Percentiles rank a stretch among this genome's conserved stretches.
Conservation (phyloP, 2,888 invertebrate genomes). For the Chironomus riparius region DNA sequence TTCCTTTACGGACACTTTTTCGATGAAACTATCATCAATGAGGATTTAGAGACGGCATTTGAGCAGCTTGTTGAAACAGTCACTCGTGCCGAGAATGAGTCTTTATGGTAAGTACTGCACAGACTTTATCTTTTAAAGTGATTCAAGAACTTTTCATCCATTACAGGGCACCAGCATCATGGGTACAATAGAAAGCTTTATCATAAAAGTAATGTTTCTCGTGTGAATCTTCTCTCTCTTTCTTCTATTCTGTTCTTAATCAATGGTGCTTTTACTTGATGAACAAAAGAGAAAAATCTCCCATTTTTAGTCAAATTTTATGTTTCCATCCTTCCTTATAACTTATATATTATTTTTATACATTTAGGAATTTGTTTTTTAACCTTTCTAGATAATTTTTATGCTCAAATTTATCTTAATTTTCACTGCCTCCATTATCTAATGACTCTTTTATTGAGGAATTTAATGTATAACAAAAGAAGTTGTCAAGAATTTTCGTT, state of each 20-base stretch:
- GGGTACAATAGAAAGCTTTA: not conserved
- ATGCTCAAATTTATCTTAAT: not conserved
- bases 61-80: conserved; percentile 73
- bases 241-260: not conserved
- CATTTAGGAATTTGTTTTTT: not conserved
- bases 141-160: not conserved
- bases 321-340: not conserved
- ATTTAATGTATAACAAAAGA: too few relatives aligned
- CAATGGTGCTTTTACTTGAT: not conserved
- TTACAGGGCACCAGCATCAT: not conserved
- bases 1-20: conserved; percentile 89
- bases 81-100: conserved; percentile 80
- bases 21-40: conserved; percentile 89
- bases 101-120: conserved; percentile 62
- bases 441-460: too few relatives aligned
- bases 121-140: conserved; percentile 45
- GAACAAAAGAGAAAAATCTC: not conserved
- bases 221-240: not conserved
- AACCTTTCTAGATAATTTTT: not conserved
- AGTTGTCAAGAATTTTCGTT: too few relatives aligned
- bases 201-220: not conserved
- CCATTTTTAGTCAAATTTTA: not conserved
- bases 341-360: too few relatives aligned
- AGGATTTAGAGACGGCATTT: conserved; percentile 75
- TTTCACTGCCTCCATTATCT: not conserved